Evolutionary conservation across 2,888 invertebrate species (phyloP).

Genomic region (Amphipyra berbera): DNA sequence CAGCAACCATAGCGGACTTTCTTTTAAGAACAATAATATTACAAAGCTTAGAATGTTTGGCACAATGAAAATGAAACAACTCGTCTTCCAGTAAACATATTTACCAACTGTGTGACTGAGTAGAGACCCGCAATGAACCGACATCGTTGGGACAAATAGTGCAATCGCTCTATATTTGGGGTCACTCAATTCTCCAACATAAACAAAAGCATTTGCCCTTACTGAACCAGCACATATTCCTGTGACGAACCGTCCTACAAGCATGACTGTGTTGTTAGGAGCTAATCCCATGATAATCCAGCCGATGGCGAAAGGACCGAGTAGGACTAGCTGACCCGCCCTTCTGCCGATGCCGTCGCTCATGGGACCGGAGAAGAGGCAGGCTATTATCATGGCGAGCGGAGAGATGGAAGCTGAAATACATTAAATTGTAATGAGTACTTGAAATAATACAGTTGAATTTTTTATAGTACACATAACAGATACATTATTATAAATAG

Average conservation of each 20-base stretch:
- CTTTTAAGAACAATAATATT: constrained; percentile 65
- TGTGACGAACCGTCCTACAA: constrained; percentile 69
- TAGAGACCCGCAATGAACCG: constrained; percentile 63
- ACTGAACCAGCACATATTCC: constrained; percentile 68
- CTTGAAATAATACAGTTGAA: too few species aligned
- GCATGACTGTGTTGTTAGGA: constrained; percentile 57
- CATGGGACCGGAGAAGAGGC: constrained; percentile 67
- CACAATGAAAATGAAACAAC: constrained; percentile 62
- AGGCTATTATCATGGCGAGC: constrained; percentile 67
- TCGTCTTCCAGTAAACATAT: constrained; percentile 66
- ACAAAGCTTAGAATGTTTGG: constrained; percentile 63
- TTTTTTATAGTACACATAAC: too few species aligned
- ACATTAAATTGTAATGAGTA: not conserved
- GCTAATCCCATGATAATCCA: constrained; percentile 69
- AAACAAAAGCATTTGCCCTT: constrained; percentile 68
- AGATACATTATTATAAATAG: too few species aligned
- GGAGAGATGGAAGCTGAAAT: constrained; percentile 45
- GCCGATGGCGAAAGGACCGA: constrained; percentile 65
- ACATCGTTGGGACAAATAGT: constrained; percentile 63
- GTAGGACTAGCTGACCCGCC: constrained; percentile 64
- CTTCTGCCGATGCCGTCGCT: constrained; percentile 72
- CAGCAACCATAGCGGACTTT: constrained; percentile 76
- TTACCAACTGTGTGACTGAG: constrained; percentile 66
- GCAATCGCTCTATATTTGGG: constrained; percentile 70
- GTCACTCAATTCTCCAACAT: constrained; percentile 71